Conservation (phyloP, 2,888 invertebrate species). For the Tinea semifulvella region DNA sequence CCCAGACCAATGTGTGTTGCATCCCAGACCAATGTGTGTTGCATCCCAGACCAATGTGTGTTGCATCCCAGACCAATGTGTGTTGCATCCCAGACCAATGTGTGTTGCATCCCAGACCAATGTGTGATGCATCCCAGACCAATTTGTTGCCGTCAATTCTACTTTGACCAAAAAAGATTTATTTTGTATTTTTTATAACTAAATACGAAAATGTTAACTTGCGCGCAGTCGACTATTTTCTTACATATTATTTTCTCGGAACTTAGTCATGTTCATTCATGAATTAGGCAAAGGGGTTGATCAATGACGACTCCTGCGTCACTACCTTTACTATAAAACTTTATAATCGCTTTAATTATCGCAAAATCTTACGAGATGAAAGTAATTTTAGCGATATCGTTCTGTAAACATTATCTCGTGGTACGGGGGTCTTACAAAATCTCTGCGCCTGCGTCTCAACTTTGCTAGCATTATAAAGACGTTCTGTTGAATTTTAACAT, state of each 20-base stretch:
- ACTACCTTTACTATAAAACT: conserved; percentile 38
- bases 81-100: too few relatives aligned
- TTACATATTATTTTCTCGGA: conserved; percentile 53
- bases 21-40: too few relatives aligned
- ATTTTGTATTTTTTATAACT: too few relatives aligned
- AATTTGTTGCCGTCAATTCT: too few relatives aligned
- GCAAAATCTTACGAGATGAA: conserved; percentile 17
- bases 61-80: too few relatives aligned
- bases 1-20: too few relatives aligned
- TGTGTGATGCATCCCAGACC: too few relatives aligned
- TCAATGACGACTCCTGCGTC: conserved; percentile 52
- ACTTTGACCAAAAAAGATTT: too few relatives aligned
- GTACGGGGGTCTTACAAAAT: conserved; percentile 64
- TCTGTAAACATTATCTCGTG: conserved; percentile 27
- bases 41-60: too few relatives aligned
- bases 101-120: too few relatives aligned
- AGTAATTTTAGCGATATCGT: conserved; percentile 21
- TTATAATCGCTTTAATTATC: not conserved
- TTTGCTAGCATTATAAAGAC: conserved; percentile 61
- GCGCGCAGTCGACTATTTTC: too few relatives aligned
- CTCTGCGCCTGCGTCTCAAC: conserved; percentile 53
- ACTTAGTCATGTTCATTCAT: conserved; percentile 43
- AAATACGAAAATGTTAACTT: too few relatives aligned
- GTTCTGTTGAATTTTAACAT: conserved; percentile 48
- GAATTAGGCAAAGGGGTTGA: conserved; percentile 51